A percentile compares a stretch with the other conserved stretches of the same genome.
Conservation (phyloP, 2,797 vertebrate species). For the Schizopygopsis malacanthus region DNA sequence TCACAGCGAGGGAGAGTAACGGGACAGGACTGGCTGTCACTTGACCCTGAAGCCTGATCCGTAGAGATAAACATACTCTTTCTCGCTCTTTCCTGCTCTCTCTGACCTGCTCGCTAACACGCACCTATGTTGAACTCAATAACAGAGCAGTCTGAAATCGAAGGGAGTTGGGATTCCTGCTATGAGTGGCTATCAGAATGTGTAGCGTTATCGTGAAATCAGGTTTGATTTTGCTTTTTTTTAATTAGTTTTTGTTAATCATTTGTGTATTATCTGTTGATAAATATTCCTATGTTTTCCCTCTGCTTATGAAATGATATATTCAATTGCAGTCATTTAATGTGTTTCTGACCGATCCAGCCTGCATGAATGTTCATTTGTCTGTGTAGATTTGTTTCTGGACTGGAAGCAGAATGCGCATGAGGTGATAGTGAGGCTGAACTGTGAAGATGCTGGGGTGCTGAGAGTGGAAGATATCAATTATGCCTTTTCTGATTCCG, state of each 20-base stretch:
- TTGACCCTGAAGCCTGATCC: constrained; percentile 47
- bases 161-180: background rate
- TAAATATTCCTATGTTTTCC: background rate
- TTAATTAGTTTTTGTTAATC: background rate
- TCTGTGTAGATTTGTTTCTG: constrained; percentile 85
- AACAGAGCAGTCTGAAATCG: background rate
- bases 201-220: constrained; percentile 39
- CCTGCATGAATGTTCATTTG: constrained; percentile 32
- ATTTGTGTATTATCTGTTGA: background rate
- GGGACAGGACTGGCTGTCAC: constrained; percentile 20
- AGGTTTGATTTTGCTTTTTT: background rate
- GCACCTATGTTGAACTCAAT: background rate
- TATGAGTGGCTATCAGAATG: constrained; percentile 2
- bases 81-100: constrained; percentile 30
- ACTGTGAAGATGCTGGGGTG: constrained; percentile 80
- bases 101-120: constrained; percentile 5
- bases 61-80: constrained; percentile 18
- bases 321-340: background rate
- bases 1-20: constrained; percentile 24
- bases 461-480: constrained; percentile 85
- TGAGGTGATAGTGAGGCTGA: constrained; percentile 91
- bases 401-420: constrained; percentile 96
- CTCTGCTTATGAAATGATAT: background rate
- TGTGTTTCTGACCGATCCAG: constrained; percentile 2
- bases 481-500: constrained; percentile 87